phyloP scores from a whole-genome alignment of 2,888 invertebrate genomes.

The Corbicula japonica region DNA sequence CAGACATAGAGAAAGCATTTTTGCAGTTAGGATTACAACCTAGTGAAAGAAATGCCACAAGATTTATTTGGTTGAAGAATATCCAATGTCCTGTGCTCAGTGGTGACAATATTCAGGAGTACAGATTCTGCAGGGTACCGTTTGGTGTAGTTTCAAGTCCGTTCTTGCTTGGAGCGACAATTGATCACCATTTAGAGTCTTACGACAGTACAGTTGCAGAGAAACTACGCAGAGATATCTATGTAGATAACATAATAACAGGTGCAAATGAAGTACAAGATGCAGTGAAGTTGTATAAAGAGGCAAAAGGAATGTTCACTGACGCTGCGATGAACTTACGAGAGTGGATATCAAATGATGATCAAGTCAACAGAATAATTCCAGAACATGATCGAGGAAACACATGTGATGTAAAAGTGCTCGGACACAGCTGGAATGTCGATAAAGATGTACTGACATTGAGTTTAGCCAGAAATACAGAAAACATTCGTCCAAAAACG shows the following conservation, averaged over 20 bases:
- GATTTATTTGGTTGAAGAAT: too few relatives aligned
- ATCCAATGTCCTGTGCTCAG: too few relatives aligned
- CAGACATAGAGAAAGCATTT: too few relatives aligned
- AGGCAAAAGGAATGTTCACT: slow-evolving; percentile 32
- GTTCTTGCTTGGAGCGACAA: slow-evolving; percentile 1
- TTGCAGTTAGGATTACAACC: too few relatives aligned
- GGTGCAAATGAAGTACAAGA: too few relatives aligned
- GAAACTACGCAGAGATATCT: background rate
- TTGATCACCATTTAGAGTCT: slow-evolving; percentile 2
- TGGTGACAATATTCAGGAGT: slow-evolving; percentile 6
- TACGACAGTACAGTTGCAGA: background rate
- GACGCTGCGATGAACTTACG: slow-evolving; percentile 45
- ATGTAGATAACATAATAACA: too few relatives aligned
- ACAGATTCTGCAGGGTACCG: slow-evolving; percentile 1
- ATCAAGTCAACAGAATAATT: background rate
- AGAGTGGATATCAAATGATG: too few relatives aligned
- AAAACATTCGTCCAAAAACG: background rate
- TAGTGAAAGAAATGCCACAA: too few relatives aligned
- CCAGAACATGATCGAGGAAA: background rate
- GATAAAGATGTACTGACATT: slow-evolving; percentile 3
- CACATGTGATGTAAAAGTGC: background rate
- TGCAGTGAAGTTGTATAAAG: slow-evolving; percentile 21
- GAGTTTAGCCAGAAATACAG: background rate
- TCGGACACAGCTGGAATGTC: slow-evolving; percentile 31
- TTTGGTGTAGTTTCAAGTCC: slow-evolving; percentile 8